Base-by-base conservation (phyloP, 2,888 invertebrate genomes). In the Antheraea assamensis region DNA sequence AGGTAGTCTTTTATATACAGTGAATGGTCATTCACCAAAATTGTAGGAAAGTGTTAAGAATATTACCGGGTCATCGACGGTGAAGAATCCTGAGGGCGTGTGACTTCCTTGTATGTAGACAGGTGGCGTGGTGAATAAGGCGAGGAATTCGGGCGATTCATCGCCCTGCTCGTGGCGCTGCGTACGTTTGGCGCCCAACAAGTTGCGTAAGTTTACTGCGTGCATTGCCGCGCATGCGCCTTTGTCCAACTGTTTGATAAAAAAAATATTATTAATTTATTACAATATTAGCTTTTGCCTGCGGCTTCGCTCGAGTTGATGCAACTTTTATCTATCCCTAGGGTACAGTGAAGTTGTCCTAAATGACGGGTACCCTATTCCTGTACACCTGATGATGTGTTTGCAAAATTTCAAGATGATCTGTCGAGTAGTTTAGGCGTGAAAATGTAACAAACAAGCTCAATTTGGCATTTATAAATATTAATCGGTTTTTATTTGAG, bases 31-130 rank as follows among this genome's bases (percentile, higher is more conserved):
- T 52, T 52, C 19, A 19, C 3, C 19, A 52, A 52, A 52, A 52
- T 52, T 52, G 2, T 19, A 52, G 52, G 19, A 19, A 17, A 52
- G 0, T 52, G 19, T 19, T 42, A 1, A 42, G 42, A n/a, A 19
- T 31, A 90, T 89, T 88, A 97, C 96, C 91, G 97, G 96, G 86
- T 99, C 98, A 90, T 99, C 99, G 27, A 99, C 98, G 0, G 99
- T 98, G 92, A 97, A 99, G 95, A 99, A 99, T 0, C 99, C 99
- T 77, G 99, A 99, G 21, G 98, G 96, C 21, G 99, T 99, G 79
- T 98, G 96, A n/a, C 99, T 99, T 75, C 99, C 99, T 92, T 99
- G 98, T 79, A 99, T 98, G 89, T 99, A 99, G 1, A 98, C 97
- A 35, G 99, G 97, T 76, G 98, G 98, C 24, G 97, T 96, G 74